These are phyloP conservation scores for Cyaniris semiargus DNA, from an alignment of 2,888 invertebrate genomes.

Conservation along the genomic window DNA sequence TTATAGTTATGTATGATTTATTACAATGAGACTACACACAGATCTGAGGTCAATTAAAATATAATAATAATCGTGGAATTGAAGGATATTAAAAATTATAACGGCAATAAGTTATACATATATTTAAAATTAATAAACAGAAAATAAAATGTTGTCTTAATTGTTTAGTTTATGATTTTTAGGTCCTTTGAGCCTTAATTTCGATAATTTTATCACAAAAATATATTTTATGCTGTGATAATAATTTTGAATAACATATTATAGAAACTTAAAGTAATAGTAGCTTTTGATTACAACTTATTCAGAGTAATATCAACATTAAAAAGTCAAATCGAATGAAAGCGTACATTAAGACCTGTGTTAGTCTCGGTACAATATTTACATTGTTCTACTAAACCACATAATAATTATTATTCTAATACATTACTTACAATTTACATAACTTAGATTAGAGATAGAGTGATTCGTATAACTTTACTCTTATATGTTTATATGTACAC, in stretches of 20 bases:
- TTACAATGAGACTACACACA: slow-evolving; percentile 29
- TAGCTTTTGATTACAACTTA: neutral
- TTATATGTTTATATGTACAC: slow-evolving; percentile 57
- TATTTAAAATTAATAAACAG: too few relatives aligned
- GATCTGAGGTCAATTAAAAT: slow-evolving; percentile 1
- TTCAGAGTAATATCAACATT: neutral
- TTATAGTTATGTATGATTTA: slow-evolving; percentile 23
- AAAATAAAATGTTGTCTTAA: too few relatives aligned
- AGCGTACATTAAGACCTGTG: slow-evolving; percentile 40
- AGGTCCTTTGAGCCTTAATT: neutral
- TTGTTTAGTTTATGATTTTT: neutral
- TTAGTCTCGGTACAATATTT: slow-evolving; percentile 53
- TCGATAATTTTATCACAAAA: neutral
- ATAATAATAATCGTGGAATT: too few relatives aligned
- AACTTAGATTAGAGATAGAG: slow-evolving; percentile 63
- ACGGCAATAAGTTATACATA: too few relatives aligned
- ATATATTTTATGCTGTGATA: neutral
- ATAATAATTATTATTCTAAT: slow-evolving; percentile 54
- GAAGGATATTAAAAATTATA: too few relatives aligned
- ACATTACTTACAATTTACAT: slow-evolving; percentile 68
- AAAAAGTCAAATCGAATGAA: neutral
- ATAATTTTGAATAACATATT: too few relatives aligned
- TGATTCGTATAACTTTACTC: slow-evolving; percentile 74
- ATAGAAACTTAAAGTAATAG: neutral
- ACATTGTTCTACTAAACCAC: slow-evolving; percentile 57